A percentile compares a stretch with the other conserved stretches of the same genome.
Evolutionary conservation across 2,113 vertebrate species (phyloP).

Genomic region (Otolemur garnettii): DNA sequence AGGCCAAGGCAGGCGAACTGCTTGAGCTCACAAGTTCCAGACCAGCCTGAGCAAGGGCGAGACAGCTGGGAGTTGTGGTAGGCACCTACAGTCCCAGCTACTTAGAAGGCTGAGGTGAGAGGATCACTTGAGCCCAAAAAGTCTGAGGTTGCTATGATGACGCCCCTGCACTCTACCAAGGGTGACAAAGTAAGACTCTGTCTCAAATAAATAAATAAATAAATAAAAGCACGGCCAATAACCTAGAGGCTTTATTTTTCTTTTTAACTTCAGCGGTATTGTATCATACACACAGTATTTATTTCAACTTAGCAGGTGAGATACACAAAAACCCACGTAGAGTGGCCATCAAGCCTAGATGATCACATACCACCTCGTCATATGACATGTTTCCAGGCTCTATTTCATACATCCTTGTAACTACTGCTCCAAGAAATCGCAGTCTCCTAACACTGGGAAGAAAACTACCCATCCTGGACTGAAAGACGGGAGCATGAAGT

Average conservation of each 20-base stretch:
- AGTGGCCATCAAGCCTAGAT: background rate
- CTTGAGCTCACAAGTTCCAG: too few species aligned
- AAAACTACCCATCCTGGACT: background rate
- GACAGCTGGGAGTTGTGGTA: too few species aligned
- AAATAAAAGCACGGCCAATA: background rate
- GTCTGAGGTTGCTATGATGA: too few species aligned
- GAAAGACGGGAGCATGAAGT: background rate
- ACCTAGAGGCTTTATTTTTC: background rate
- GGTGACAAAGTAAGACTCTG: too few species aligned
- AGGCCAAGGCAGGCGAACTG: too few species aligned
- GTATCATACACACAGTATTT: background rate
- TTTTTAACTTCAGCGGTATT: background rate
- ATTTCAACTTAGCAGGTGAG: background rate
- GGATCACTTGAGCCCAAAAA: too few species aligned
- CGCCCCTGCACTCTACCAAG: too few species aligned
- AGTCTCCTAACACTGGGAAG: background rate
- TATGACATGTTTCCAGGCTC: background rate
- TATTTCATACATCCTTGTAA: background rate
- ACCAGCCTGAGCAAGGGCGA: too few species aligned
- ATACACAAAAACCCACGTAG: background rate
- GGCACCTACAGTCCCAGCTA: too few species aligned
- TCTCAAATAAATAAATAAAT: too few species aligned
- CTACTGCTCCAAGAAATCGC: background rate
- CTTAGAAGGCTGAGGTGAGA: too few species aligned
- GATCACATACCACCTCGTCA: fast-evolving